phyloP scores from a whole-genome alignment of 2,113 vertebrate species.

The Paradisaea rubra region DNA sequence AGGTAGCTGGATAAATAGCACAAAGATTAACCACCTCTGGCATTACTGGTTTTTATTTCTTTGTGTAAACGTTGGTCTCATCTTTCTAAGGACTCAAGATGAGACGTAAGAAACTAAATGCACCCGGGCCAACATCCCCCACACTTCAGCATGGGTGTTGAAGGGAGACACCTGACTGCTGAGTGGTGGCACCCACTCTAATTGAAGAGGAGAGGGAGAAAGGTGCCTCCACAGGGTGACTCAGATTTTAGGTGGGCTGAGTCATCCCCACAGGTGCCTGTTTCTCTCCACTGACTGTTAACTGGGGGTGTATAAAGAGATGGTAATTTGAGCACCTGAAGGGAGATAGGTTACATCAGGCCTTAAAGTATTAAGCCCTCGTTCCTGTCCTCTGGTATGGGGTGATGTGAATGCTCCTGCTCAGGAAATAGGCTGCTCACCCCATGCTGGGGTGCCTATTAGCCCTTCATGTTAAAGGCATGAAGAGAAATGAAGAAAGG shows the following conservation, averaged over 20 bases:
- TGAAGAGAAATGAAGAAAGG: background rate
- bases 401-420: background rate
- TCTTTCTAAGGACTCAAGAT: background rate
- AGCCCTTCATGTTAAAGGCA: background rate
- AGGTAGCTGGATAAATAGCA: constrained; percentile 7
- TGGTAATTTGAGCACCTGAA: background rate
- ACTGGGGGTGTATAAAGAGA: background rate
- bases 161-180: background rate
- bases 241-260: background rate
- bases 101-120: background rate
- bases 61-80: background rate
- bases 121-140: background rate
- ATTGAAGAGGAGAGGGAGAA: background rate
- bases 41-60: background rate
- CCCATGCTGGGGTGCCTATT: background rate
- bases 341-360: background rate
- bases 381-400: background rate
- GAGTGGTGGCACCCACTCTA: background rate
- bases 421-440: background rate
- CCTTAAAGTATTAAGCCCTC: background rate
- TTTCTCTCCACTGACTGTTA: background rate
- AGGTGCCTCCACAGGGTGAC: background rate
- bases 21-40: background rate
- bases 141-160: background rate
- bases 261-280: background rate